A percentile compares a stretch with the other conserved stretches of the same genome.
phyloP scores from a whole-genome alignment of 2,113 vertebrate genomes.

The Leucopsar rothschildi region DNA sequence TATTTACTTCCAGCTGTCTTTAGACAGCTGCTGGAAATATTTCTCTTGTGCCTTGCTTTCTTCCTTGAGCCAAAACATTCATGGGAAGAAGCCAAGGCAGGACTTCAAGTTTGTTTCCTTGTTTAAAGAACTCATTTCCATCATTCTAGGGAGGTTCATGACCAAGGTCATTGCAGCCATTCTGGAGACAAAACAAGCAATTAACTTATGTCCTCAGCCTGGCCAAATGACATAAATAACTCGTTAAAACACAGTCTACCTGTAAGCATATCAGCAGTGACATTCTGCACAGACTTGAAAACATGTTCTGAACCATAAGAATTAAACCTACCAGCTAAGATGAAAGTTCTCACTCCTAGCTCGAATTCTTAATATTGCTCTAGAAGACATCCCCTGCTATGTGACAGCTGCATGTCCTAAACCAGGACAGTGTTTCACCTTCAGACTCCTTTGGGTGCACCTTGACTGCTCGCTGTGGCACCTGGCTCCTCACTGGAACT shows the following conservation, averaged over 20 bases:
- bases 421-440: no score
- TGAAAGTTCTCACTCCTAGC: background rate
- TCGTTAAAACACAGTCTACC: background rate
- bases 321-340: background rate
- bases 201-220: background rate
- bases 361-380: background rate
- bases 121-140: background rate
- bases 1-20: background rate
- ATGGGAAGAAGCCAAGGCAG: background rate
- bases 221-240: background rate
- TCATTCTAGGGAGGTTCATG: background rate
- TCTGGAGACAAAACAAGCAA: background rate
- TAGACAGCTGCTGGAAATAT: background rate
- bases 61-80: background rate
- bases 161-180: background rate
- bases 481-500: conserved; percentile 1
- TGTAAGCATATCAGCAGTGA: background rate
- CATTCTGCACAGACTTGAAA: background rate
- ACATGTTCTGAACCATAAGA: background rate
- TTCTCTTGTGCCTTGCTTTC: background rate
- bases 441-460: background rate
- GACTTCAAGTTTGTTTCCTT: background rate
- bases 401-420: background rate
- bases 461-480: background rate
- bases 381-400: background rate